Conservation (phyloP, 2,113 vertebrate species). For the Pampusana beccarii region DNA sequence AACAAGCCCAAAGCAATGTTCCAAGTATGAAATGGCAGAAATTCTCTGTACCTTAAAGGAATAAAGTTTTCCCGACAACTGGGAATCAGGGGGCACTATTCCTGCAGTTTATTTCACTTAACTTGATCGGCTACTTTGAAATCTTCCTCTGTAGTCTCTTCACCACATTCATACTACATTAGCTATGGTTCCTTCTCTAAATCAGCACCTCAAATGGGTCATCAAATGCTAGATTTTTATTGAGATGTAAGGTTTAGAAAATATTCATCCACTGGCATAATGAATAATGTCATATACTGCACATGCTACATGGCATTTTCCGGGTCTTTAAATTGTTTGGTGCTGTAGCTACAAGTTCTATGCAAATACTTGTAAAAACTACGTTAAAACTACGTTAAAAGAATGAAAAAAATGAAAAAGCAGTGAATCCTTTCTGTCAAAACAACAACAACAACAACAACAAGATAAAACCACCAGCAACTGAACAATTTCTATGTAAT, state of each 20-base stretch:
- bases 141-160: not conserved
- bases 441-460: not conserved
- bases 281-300: not conserved
- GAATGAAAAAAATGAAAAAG: not conserved
- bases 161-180: not conserved
- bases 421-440: not conserved
- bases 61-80: not conserved
- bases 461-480: not conserved
- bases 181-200: not conserved
- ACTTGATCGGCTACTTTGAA: not conserved
- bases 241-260: not conserved
- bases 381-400: not conserved
- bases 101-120: not conserved
- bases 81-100: not conserved
- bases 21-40: constrained; percentile 34
- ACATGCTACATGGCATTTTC: rapidly evolving
- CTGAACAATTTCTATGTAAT: not conserved
- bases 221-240: not conserved
- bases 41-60: not conserved
- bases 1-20: constrained; percentile 40
- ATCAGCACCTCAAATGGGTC: not conserved
- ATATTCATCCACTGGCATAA: not conserved
- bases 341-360: not conserved
- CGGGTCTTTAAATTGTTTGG: not conserved
- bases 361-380: not conserved